Conservation (phyloP, 2,797 vertebrate genomes). For the Gallirallus australis region DNA sequence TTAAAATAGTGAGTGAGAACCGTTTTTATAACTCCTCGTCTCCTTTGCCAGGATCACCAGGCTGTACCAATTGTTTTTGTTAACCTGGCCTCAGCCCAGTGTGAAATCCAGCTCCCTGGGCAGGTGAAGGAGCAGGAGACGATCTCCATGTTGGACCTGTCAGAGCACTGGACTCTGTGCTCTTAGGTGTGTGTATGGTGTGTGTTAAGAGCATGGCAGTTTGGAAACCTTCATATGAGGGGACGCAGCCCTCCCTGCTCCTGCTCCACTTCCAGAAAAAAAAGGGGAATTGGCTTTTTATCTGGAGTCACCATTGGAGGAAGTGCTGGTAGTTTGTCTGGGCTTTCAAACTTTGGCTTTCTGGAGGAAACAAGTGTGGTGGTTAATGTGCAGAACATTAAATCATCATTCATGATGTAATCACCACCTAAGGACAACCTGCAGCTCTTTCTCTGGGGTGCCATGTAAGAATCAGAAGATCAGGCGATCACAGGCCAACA, state of each 20-base stretch:
- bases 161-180: not conserved
- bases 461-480: not conserved
- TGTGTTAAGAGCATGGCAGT: rapidly evolving
- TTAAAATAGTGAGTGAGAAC: conserved; percentile 67
- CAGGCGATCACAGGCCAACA: not conserved
- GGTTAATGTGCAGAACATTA: not conserved
- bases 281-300: not conserved
- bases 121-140: not conserved
- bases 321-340: not conserved
- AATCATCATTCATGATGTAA: not conserved
- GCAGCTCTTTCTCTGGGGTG: not conserved
- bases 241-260: not conserved
- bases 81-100: not conserved
- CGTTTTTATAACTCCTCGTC: conserved; percentile 14
- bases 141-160: rapidly evolving
- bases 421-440: not conserved
- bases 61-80: not conserved
- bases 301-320: rapidly evolving
- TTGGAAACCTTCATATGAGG: not conserved
- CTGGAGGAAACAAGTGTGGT: not conserved
- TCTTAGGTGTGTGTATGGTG: not conserved
- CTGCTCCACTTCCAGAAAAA: not conserved
- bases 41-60: conserved; percentile 61
- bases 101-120: not conserved
- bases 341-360: not conserved